A percentile compares a stretch with the other conserved stretches of the same genome.
phyloP scores from a whole-genome alignment of 2,888 invertebrate genomes.

The Agrotis exclamationis region DNA sequence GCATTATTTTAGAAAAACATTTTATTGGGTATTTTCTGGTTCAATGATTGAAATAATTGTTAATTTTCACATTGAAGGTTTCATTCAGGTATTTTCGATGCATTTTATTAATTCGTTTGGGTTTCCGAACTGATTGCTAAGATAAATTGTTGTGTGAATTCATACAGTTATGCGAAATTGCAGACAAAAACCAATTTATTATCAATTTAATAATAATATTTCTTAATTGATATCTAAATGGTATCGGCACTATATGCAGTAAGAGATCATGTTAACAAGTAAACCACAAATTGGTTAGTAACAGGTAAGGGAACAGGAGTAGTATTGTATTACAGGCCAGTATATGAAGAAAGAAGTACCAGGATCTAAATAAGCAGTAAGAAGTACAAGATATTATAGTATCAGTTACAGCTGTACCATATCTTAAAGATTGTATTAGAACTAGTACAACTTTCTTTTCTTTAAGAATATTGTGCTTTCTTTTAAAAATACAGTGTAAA shows the following conservation, averaged over 20 bases:
- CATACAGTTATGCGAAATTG: no score
- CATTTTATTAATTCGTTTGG: neutral
- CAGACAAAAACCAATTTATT: no score
- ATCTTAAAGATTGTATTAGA: slow-evolving; percentile 19
- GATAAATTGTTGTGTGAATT: no score
- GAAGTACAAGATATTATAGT: slow-evolving; percentile 34
- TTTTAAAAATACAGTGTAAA: neutral
- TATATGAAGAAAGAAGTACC: slow-evolving; percentile 17
- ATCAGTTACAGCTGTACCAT: slow-evolving; percentile 40
- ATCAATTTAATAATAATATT: no score
- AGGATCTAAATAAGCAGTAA: slow-evolving; percentile 48
- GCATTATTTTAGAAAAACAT: slow-evolving; percentile 34
- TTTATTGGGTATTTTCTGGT: slow-evolving; percentile 2
- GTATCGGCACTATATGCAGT: neutral
- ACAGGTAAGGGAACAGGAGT: neutral
- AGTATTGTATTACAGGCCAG: neutral
- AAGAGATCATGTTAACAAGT: neutral
- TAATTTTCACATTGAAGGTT: neutral
- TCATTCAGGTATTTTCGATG: neutral
- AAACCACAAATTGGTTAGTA: neutral
- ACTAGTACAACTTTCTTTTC: slow-evolving; percentile 5
- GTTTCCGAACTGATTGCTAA: neutral
- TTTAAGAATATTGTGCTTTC: slow-evolving; percentile 7
- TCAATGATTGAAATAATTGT: slow-evolving; percentile 1
- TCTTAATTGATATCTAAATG: no score